Base-by-base conservation (phyloP, 2,888 invertebrate species). In the Pollenia labialis region DNA sequence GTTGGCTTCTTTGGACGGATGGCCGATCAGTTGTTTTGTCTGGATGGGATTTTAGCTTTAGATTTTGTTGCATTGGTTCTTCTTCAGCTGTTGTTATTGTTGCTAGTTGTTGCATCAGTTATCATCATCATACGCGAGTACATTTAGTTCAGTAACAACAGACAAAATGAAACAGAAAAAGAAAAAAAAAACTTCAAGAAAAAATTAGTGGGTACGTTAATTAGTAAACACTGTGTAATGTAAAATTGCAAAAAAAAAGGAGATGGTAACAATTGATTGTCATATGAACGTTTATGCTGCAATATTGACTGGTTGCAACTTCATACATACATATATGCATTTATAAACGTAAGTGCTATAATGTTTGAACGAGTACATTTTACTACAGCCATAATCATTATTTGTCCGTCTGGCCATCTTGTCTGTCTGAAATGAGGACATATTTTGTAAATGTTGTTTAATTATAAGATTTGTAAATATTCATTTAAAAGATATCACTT, bases 121-220 rank as follows among this genome's bases (percentile, higher is more conserved):
- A 87, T 87, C 84, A 84, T 84, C 84, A 84, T 81, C 84, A 84
- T 84, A 81, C 81, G 87, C 81, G 66, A 84, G 80, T 86, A 80
- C 80, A 75, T 85, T 80, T 80, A 66, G 75, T 83, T 76, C 60
- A 62, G 56, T 12, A 84, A 18, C 77, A 40, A 52, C 40, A 74
- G 68, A 62, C 52, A 52, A 54, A 81, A 71, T 6, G 32, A 32
- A 32, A 32, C 32, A 50, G 14, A 50, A 40, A 40, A 74, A 44
- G 58, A 16, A 46, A 14, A 58, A 44, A 23, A 64, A 74, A 75
- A 46, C 16, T 64, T 60, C 1, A 75, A 44, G 71, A 79, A 84
- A 87, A 87, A 87, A 87, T 87, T 87, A 87, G 87, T 87, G 87
- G 87, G 84, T 84, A 87, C 87, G 87, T 87, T 87, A 87, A 87